Conservation (phyloP, 92 coral and sea anemone species). For the Palythoa grandis region DNA sequence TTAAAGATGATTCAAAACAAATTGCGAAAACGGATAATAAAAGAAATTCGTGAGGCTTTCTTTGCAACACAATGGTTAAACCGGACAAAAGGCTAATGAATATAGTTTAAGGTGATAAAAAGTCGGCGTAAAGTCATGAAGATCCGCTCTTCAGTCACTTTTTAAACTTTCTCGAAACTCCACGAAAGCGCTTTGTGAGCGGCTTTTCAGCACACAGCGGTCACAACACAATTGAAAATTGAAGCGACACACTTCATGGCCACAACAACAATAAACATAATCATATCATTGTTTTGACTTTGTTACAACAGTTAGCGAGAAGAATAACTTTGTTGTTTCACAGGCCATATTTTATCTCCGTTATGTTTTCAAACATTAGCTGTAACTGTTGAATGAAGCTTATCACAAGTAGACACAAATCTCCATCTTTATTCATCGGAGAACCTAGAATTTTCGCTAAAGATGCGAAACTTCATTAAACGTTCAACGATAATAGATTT, state of each 20-base stretch:
- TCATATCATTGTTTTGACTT: slow-evolving; percentile 11
- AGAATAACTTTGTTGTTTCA: slow-evolving; percentile 18
- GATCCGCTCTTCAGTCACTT: not conserved
- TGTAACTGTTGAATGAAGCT: not conserved
- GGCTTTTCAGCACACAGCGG: not conserved
- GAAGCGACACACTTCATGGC: not conserved
- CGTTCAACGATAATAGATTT: slow-evolving; percentile 27
- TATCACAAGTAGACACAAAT: not conserved
- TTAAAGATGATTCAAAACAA: slow-evolving; percentile 20
- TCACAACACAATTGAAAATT: not conserved
- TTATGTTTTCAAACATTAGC: not conserved
- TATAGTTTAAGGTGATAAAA: not conserved
- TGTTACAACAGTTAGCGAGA: slow-evolving; percentile 19
- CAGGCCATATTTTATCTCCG: not conserved
- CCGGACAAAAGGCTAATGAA: not conserved
- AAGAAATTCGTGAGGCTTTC: slow-evolving; percentile 5
- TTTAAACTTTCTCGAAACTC: not conserved
- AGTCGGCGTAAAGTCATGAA: not conserved
- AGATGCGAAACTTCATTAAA: slow-evolving; percentile 40
- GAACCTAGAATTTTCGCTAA: slow-evolving; percentile 24
- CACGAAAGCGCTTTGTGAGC: not conserved
- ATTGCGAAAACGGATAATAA: slow-evolving; percentile 9
- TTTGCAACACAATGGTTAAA: not conserved
- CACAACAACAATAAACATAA: slow-evolving; percentile 23
- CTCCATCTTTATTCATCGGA: slow-evolving; percentile 20